Conservation (phyloP, 2,888 invertebrate genomes). For the Villa cingulata region DNA sequence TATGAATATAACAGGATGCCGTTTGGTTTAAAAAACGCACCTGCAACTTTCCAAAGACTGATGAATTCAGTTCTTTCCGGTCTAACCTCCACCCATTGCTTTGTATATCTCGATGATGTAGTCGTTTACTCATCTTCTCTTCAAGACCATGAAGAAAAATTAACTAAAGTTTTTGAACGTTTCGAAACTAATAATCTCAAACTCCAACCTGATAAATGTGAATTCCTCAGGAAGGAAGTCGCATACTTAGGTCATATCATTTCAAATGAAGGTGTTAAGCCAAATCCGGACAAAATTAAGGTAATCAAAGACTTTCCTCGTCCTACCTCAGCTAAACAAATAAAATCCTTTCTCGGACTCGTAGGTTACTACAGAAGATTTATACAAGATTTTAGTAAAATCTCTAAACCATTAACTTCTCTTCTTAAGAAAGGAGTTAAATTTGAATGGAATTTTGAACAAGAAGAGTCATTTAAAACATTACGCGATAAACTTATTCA, state of each 20-base stretch:
- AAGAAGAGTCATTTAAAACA: constrained; percentile 1
- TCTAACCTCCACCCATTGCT: constrained; percentile 5
- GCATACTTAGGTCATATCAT: constrained; percentile 9
- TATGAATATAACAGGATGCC: constrained; percentile 9
- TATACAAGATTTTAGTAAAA: constrained; percentile 5
- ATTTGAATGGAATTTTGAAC: constrained; percentile 3
- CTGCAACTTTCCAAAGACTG: constrained; percentile 11
- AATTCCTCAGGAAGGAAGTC: constrained; percentile 7
- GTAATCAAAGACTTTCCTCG: constrained; percentile 7
- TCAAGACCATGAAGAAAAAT: constrained; percentile 4
- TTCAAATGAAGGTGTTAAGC: constrained; percentile 1
- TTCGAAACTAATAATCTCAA: constrained; percentile 5
- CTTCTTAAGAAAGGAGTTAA: neutral
- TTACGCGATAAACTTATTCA: neutral
- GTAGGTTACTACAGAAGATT: constrained; percentile 12
- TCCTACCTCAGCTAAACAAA: constrained; percentile 15
- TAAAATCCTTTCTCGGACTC: constrained; percentile 17
- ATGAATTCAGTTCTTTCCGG: constrained; percentile 10
- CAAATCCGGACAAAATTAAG: constrained; percentile 2
- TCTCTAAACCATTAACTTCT: neutral
- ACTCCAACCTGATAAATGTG: constrained; percentile 5
- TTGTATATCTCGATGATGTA: constrained; percentile 11
- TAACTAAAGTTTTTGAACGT: constrained; percentile 1
- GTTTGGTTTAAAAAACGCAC: constrained; percentile 10
- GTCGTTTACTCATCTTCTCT: constrained; percentile 8